phyloP scores from a whole-genome alignment of 2,113 vertebrate genomes.

The Dendrocopos noguchii region DNA sequence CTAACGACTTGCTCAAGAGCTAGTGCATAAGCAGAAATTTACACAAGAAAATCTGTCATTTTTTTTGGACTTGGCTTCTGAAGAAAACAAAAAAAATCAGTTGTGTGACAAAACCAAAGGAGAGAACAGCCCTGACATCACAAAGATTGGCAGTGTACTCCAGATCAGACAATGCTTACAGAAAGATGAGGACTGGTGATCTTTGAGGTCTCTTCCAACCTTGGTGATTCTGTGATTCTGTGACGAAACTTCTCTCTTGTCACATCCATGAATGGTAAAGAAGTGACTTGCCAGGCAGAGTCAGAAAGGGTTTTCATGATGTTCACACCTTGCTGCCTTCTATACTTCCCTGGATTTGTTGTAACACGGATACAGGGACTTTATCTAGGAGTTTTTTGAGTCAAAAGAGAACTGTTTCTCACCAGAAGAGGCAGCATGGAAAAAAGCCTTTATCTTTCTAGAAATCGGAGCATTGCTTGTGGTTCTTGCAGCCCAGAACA shows the following conservation, averaged over 20 bases:
- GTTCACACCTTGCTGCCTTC: not conserved
- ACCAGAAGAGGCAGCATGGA: not conserved
- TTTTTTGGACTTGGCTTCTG: not conserved
- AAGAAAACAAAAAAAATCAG: not conserved
- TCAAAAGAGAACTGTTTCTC: not conserved
- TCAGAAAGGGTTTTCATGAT: not conserved
- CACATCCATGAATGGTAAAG: not conserved
- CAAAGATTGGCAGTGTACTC: not conserved
- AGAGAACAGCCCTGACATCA: not conserved
- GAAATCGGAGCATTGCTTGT: not conserved
- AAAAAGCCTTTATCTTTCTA: not conserved
- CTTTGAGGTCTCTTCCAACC: no score
- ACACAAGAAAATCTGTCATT: not conserved
- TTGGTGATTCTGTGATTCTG: no score
- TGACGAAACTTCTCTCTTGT: not conserved
- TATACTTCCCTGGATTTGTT: not conserved
- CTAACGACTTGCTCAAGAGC: not conserved
- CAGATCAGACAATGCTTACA: not conserved
- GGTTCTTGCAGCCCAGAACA: not conserved
- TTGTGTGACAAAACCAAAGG: not conserved
- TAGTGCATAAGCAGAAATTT: not conserved
- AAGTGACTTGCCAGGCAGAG: not conserved
- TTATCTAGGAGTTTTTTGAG: not conserved
- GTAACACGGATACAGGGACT: not conserved
- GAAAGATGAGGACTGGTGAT: not conserved